phyloP scores from a whole-genome alignment of 1,140 invertebrate species.

The Halyomorpha halys region DNA sequence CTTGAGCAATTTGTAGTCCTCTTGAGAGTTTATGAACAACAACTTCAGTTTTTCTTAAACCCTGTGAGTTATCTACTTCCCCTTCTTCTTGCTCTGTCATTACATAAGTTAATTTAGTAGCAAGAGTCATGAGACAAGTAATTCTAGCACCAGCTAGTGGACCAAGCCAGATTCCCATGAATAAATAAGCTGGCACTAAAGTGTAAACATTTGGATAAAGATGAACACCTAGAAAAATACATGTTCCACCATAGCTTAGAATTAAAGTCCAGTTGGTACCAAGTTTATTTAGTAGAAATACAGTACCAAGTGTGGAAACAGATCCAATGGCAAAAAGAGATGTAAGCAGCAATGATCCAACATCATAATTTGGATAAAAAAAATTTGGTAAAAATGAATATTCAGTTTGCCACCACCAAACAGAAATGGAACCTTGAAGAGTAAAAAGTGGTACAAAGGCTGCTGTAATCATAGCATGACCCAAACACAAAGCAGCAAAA shows the following conservation, averaged over 20 bases:
- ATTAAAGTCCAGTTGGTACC: conserved; percentile 44
- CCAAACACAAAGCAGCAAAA: conserved; percentile 45
- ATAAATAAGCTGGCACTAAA: conserved; percentile 46
- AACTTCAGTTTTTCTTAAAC: conserved; percentile 23
- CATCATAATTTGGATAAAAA: conserved; percentile 32
- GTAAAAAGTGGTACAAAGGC: conserved; percentile 51
- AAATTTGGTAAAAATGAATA: conserved; percentile 24
- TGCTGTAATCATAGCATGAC: conserved; percentile 48
- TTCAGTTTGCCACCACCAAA: conserved; percentile 33
- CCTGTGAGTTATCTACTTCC: conserved; percentile 27
- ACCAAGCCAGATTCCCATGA: conserved; percentile 46
- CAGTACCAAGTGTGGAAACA: conserved; percentile 42
- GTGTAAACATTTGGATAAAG: conserved; percentile 50
- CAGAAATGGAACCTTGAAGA: conserved; percentile 38
- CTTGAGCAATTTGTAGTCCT: conserved; percentile 45
- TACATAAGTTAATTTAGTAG: conserved; percentile 46
- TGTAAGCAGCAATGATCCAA: conserved; percentile 45
- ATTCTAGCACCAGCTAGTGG: conserved; percentile 45
- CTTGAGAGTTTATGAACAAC: conserved; percentile 33
- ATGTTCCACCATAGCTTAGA: conserved; percentile 41
- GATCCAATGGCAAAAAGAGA: conserved; percentile 44
- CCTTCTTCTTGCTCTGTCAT: conserved; percentile 43
- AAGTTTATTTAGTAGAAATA: conserved; percentile 42
- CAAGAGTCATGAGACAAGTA: conserved; percentile 46
- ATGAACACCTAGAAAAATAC: conserved; percentile 46